Evolutionary conservation across 2,888 invertebrate species (phyloP), one percentile per base, ranked within the genome.

Genomic region (Diaperis boleti): DNA sequence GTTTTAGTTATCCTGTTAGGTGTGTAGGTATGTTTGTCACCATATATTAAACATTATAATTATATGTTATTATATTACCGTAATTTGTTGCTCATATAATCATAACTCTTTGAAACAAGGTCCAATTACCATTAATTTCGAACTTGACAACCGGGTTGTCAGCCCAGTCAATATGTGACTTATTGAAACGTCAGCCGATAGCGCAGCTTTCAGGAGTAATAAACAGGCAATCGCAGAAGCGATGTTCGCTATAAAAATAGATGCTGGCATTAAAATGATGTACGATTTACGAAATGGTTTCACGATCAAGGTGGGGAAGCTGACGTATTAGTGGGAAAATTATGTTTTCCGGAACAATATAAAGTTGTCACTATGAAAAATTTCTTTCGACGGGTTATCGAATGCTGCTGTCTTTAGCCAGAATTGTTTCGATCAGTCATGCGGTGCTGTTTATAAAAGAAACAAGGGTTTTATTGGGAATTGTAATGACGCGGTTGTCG

Each of bases 181-280:
- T n/a, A n/a, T n/a, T n/a, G n/a, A n/a, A n/a, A n/a, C n/a, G n/a
- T 33, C 11, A 13, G 33, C n/a, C 33, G 33, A 33, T 11, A 33
- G 33, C 11, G 33, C 33, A 29, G 22, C 26, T 7, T 45, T 26
- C 26, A 26, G 47, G 22, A 13, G 31, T 47, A 47, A 47, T 47
- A 47, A 14, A 33, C 47, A 47, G 47, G 6, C 47, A 31, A 47
- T 47, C 33, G 31, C 47, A 7, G 26, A 15, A 47, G 22, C 6
- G 41, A 42, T 42, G 41, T 42, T 18, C 41, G 15, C 47, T 14
- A 47, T 31, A 31, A 47, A 47, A 47, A 47, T 47, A 47, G 47
- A 47, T 47, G 33, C 47, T 15, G 18, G 26, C 31, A 47, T 47
- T 47, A 47, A 47, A 47, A 47, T 47, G 47, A 47, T 47, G 31